Evolutionary conservation across 2,888 invertebrate species (phyloP), one percentile per base, ranked within the genome.

Genomic region (Drosophila tripunctata): DNA sequence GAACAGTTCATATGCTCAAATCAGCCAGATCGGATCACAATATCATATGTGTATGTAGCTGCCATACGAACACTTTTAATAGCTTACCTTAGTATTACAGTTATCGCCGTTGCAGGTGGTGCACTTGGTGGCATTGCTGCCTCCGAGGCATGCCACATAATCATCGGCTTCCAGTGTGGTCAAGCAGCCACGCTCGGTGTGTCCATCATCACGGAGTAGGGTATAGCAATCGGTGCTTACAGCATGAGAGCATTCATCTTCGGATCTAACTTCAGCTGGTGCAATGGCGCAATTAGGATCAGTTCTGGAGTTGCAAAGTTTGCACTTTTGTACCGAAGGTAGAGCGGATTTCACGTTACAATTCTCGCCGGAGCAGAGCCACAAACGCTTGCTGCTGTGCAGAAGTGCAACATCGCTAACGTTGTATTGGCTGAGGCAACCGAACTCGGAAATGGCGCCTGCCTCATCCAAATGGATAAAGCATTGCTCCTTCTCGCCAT

Each of bases 151-250:
- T 0, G 67, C 68, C 0, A 83, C 4, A 19, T 84, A 89, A 6
- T 85, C 76, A 0, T 78, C 79, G 0, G 48, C 75, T 2, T 88
- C 78, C 24, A 90, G 61, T 2, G 58, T 67, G 6, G 79, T 66
- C 0, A 88, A 45, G 7, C 90, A 90, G 3, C 90, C 90, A 0
- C 91, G 88, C 40, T 89, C 88, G 0, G 89, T 90, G 58, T 87
- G 82, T 10, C 90, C 90, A 72, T 71, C 50, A 0, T 65, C 61
- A 22, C 88, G 65, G 0, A 89, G 35, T 6, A 90, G 62, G 0
- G 78, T 64, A 36, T 90, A 90, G 38, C 90, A 90, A 8, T 87
- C 76, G 0, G 87, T 85, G 35, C 81, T 80, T 0, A 88, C 64
- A 0, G 40, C 1, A 8, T 68, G 61, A 0, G 45, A 44, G 58